phyloP scores from a whole-genome alignment of 2,888 invertebrate species.

The Stomorhina lunata region DNA sequence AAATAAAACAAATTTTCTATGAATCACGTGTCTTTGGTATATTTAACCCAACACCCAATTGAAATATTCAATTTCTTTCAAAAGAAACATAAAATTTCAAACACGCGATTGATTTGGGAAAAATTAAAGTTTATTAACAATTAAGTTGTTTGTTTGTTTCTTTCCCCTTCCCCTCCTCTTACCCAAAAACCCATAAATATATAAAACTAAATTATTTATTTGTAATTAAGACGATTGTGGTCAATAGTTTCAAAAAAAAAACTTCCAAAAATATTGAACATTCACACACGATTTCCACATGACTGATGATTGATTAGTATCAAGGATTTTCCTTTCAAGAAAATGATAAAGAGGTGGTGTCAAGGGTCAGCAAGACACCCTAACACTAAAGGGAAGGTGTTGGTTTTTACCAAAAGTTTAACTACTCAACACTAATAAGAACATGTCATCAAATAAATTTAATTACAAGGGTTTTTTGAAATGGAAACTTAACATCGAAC shows the following conservation, averaged over 20 bases:
- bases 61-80: not conserved
- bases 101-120: conserved; percentile 20
- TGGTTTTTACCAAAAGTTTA: not conserved
- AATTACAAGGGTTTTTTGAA: too few species aligned
- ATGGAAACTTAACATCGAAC: too few species aligned
- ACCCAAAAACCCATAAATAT: not conserved
- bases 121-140: not conserved
- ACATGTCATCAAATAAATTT: too few species aligned
- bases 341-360: not conserved
- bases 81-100: not conserved
- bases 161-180: too few species aligned
- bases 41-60: not conserved
- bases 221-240: conserved; percentile 5
- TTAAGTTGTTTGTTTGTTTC: conserved; percentile 17
- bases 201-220: too few species aligned
- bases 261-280: too few species aligned
- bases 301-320: not conserved
- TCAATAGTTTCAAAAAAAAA: conserved; percentile 1
- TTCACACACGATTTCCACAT: too few species aligned
- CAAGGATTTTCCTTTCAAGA: too few species aligned
- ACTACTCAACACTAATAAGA: too few species aligned
- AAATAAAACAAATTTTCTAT: not conserved
- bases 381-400: not conserved
- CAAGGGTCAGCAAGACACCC: too few species aligned
- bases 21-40: conserved; percentile 20